Conservation (phyloP, 2,113 vertebrate genomes). For the Lagenorhynchus albirostris region DNA sequence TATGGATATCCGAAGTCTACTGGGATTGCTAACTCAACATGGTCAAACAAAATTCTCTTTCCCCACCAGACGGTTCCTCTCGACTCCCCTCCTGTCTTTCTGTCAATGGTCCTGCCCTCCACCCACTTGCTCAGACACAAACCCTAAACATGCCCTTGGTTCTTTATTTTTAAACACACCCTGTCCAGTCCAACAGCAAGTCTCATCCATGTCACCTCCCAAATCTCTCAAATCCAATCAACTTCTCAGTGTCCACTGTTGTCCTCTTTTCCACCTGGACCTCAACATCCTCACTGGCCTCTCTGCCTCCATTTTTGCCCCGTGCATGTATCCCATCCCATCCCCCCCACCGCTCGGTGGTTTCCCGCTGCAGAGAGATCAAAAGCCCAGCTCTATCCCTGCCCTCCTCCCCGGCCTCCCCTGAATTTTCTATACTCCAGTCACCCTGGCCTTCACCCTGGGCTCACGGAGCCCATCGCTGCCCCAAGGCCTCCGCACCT, state of each 20-base stretch:
- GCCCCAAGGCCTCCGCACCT: not conserved
- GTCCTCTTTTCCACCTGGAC: not conserved
- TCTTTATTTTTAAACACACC: not conserved
- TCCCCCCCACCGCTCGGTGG: no score
- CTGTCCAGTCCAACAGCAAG: not conserved
- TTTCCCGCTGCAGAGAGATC: no score
- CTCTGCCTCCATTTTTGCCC: not conserved
- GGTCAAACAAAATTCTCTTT: not conserved
- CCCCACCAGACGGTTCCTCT: not conserved
- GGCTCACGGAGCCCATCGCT: not conserved
- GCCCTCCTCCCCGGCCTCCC: not conserved
- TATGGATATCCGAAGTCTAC: fast-evolving
- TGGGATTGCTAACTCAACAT: fast-evolving
- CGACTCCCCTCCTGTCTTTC: fast-evolving
- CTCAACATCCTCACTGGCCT: not conserved
- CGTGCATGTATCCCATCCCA: fast-evolving
- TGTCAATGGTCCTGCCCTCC: not conserved
- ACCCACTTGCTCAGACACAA: not conserved
- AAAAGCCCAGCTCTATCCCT: not conserved
- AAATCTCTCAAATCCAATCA: no score
- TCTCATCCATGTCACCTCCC: no score
- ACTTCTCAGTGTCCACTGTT: fast-evolving
- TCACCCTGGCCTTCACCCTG: not conserved
- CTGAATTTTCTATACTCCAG: fast-evolving
- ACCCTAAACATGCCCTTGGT: not conserved